Evolutionary conservation across 2,888 invertebrate species (phyloP), one percentile per base, ranked within the genome.

Genomic region (Synanthedon tipuliformis): DNA sequence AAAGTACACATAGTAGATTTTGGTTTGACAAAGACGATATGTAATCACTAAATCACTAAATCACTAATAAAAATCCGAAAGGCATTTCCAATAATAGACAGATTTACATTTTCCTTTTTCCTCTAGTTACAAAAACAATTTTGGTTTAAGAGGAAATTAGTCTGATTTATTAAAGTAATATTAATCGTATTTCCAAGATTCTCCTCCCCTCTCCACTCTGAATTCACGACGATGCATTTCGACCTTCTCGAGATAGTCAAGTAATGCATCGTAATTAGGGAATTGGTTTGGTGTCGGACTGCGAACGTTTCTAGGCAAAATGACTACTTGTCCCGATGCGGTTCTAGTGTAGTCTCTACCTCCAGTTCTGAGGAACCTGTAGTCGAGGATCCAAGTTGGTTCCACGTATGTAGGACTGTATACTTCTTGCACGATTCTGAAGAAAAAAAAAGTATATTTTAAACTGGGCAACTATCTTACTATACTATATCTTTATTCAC

Each of bases 281-380:
- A 74, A 75, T 4, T 79, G 69, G 50, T 81, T 77, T 4, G 63
- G 64, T 27, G 77, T 75, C 48, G 66, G 59, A n/a, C 66, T 61
- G 52, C 63, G 58, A 55, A 75, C 60, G 55, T 68, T 67, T 55
- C 67, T 73, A 0, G 85, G 85, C 1, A 85, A 65, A 45, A 86
- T 81, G 12, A 85, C 65, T 55, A 81, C 68, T 55, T 83, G 82
- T 1, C 83, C 84, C 0, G 84, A 82, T 0, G 78, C 77, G 0
- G 80, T 74, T 3, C 81, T 75, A 0, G 73, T 71, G 67, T 82
- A 85, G 58, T 81, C 78, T 48, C 83, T 70, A 5, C 84, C 84
- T 1, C 82, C 84, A 0, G 79, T 71, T 61, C 80, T 82, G 51
- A 80, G 56, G 64, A 81, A 84, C 52, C 85, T 70, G 62, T 81